Conservation (phyloP, 2,797 vertebrate genomes). For the Toxotes lorentzi region DNA sequence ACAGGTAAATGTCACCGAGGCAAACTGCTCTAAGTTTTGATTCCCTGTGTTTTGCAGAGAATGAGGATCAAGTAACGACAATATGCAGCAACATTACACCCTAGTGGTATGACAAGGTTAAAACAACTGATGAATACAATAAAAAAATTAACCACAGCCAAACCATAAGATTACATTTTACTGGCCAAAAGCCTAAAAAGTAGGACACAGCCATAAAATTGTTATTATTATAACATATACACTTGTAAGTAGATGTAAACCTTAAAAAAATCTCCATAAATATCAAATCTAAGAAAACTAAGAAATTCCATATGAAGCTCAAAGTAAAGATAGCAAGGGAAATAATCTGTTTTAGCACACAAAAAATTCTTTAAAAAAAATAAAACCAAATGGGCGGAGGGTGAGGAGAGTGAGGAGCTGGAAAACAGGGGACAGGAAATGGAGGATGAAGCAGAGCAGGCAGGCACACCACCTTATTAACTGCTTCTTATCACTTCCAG, state of each 20-base stretch:
- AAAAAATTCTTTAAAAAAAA: not conserved
- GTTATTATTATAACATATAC: not conserved
- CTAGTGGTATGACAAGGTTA: constrained; percentile 44
- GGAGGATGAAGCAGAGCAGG: constrained; percentile 19
- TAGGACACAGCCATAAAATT: not conserved
- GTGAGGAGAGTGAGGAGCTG: constrained; percentile 3
- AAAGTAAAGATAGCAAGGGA: not conserved
- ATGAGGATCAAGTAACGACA: not conserved
- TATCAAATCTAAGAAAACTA: not conserved
- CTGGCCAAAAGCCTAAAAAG: not conserved
- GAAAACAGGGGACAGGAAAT: constrained; percentile 43
- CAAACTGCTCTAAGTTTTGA: constrained; percentile 8
- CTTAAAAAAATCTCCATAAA: not conserved
- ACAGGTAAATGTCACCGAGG: not conserved
- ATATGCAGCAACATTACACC: constrained; percentile 36
- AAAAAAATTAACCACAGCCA: not conserved
- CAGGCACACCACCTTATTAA: constrained; percentile 41
- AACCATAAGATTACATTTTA: constrained; percentile 10
- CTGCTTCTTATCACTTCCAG: constrained; percentile 37
- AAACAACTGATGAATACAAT: constrained; percentile 2
- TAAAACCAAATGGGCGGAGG: not conserved
- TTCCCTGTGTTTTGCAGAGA: not conserved
- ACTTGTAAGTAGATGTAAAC: not conserved
- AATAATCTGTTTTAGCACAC: not conserved
- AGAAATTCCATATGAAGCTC: not conserved